Evolutionary conservation across 2,797 vertebrate genomes (phyloP).

Genomic region (Oryzias dopingdopingensis): DNA sequence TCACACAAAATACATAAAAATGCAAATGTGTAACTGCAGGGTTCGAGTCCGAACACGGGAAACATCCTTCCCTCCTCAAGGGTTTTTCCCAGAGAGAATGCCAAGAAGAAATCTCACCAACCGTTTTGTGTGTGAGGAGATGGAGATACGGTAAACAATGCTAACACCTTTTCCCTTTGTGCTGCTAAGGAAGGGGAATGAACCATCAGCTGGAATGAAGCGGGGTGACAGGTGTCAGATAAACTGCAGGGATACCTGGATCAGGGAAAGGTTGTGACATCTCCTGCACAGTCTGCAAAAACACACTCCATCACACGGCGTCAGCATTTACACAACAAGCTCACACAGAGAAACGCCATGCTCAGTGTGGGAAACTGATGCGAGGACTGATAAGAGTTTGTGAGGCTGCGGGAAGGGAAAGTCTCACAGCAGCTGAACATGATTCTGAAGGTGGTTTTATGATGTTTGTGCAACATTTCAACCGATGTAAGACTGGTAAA

Average conservation of each 20-base stretch:
- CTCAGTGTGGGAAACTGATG: constrained; percentile 59
- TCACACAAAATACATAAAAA: constrained; percentile 4
- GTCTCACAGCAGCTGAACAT: constrained; percentile 37
- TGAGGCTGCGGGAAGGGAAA: constrained; percentile 34
- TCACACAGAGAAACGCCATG: constrained; percentile 21
- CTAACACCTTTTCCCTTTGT: constrained; percentile 48
- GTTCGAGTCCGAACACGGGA: constrained; percentile 20
- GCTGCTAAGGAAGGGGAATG: constrained; percentile 26
- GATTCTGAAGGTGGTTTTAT: constrained; percentile 7
- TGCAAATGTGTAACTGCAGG: constrained; percentile 8
- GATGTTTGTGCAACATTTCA: too few species aligned
- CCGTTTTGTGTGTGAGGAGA: constrained; percentile 18
- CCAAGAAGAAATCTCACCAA: constrained; percentile 30
- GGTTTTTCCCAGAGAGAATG: constrained; percentile 71
- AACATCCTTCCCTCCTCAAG: constrained; percentile 50
- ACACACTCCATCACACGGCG: constrained; percentile 8
- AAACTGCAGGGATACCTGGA: constrained; percentile 40
- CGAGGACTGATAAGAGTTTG: constrained; percentile 46
- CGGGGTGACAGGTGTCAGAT: constrained; percentile 70
- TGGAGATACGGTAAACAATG: constrained; percentile 68
- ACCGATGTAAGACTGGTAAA: too few species aligned
- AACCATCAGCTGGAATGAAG: constrained; percentile 52
- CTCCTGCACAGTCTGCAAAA: constrained; percentile 1
- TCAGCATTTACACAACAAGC: constrained; percentile 46
- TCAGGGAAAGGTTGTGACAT: constrained; percentile 9